A percentile compares a stretch with the other conserved stretches of the same genome.
Evolutionary conservation across 2,113 vertebrate genomes (phyloP).

Genomic region (Forbesichthys agassizii): DNA sequence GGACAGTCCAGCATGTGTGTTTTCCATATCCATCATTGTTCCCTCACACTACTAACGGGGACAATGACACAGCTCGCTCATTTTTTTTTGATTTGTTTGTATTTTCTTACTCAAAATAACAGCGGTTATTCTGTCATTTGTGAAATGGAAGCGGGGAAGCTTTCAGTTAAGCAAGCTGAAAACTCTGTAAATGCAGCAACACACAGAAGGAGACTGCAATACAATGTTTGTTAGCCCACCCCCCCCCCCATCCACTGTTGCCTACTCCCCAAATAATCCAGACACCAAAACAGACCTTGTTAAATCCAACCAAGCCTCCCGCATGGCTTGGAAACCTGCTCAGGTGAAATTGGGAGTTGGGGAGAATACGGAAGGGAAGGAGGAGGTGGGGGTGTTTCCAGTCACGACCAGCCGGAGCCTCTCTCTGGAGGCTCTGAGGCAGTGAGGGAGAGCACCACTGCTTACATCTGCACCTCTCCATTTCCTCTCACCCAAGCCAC

Average conservation of each 20-base stretch:
- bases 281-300: conserved; percentile 26
- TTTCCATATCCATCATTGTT: conserved; percentile 12
- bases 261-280: conserved; percentile 12
- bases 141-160: conserved; percentile 12
- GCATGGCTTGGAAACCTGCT: conserved; percentile 36
- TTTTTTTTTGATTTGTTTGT: neutral
- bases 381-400: conserved; percentile 45
- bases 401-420: conserved; percentile 48
- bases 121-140: conserved; percentile 24
- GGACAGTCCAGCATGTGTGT: neutral
- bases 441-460: conserved; percentile 52
- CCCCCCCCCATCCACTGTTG: neutral
- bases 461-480: conserved; percentile 70
- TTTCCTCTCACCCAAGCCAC: conserved; percentile 70
- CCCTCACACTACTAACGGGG: conserved; percentile 1
- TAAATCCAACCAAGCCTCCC: conserved; percentile 19
- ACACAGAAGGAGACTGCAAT: conserved; percentile 15
- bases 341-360: conserved; percentile 33
- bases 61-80: no score
- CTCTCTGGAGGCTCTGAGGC: conserved; percentile 59
- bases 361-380: neutral
- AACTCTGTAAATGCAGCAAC: conserved; percentile 28
- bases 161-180: neutral
- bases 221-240: conserved; percentile 4
- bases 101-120: conserved; percentile 16